These are phyloP conservation scores for Xanthorhoe spadicearia DNA, from an alignment of 2,888 invertebrate species.

Conservation along the genomic window DNA sequence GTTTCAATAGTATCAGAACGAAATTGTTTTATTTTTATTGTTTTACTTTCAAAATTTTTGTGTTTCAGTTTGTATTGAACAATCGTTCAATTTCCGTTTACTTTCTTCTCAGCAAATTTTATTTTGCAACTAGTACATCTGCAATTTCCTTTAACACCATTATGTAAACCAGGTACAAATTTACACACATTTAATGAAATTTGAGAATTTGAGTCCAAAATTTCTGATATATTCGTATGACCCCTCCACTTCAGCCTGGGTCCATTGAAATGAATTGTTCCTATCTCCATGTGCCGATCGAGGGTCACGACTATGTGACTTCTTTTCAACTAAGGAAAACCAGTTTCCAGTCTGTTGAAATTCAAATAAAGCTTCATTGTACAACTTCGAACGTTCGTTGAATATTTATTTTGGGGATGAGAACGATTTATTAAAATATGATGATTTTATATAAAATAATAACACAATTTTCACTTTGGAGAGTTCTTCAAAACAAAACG, in stretches of 20 bases:
- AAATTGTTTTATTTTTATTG: no score
- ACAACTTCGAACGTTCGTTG: neutral
- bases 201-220: neutral
- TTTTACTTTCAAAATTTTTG: no score
- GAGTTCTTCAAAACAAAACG: conserved; percentile 42
- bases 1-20: no score
- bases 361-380: conserved; percentile 4
- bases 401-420: neutral
- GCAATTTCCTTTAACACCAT: no score
- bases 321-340: conserved; percentile 7
- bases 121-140: no score
- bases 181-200: neutral
- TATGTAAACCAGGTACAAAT: no score
- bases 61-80: no score
- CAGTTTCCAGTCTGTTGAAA: neutral
- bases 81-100: no score
- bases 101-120: no score
- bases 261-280: neutral
- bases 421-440: neutral
- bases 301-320: conserved; percentile 6
- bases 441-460: neutral
- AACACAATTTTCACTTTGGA: neutral
- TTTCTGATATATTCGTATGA: neutral
- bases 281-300: conserved; percentile 1
- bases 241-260: neutral